Evolutionary conservation across 2,797 vertebrate species (phyloP), one percentile per base, ranked within the genome.

Genomic region (Diglossa cyanea): DNA sequence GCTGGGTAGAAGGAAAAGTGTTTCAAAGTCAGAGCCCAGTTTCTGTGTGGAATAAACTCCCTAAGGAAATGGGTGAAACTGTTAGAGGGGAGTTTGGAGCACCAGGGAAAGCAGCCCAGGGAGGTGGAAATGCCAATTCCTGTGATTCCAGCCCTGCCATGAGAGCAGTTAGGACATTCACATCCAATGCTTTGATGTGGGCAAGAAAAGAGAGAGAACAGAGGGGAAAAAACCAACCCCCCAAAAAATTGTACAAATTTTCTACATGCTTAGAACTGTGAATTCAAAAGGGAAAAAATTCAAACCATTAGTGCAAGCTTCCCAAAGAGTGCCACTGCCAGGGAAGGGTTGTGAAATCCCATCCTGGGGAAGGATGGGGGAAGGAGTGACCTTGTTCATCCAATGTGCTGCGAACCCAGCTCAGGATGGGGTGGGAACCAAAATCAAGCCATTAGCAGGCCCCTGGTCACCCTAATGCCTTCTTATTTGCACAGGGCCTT

Each of bases 11-110:
- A 83, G 95, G 62, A 86, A 88, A 66, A 82, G 35, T 16, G 75
- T 54, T 93, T 84, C 62, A 33, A 87, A 88, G 81, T 86, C 66
- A 42, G 84, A 86, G 68, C 68, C 61, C 47, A 39, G 81, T 89
- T 82, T 65, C 79, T 74, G 17, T 61, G 67, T 70, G 90, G 95
- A 88, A 92, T 77, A 75, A 91, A 83, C 81, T 91, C 92, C 84
- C 68, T 48, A 13, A 76, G 88, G 83, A 91, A 93, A 87, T 17
- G 65, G 68, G 54, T 87, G 84, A 76, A 74, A 60, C 67, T 0
- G 0, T 92, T 66, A n/a, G 63, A 84, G 62, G 47, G 45, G 55
- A 70, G 26, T 20, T 3, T 1, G 10, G 48, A 89, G 53, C 42
- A 71, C 5, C 0, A 1, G 39, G 48, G 47, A 78, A 83, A 91